These are phyloP conservation scores for Epinephelus cyanopodus DNA, from an alignment of 2,113 vertebrate genomes.

Conservation along the genomic window DNA sequence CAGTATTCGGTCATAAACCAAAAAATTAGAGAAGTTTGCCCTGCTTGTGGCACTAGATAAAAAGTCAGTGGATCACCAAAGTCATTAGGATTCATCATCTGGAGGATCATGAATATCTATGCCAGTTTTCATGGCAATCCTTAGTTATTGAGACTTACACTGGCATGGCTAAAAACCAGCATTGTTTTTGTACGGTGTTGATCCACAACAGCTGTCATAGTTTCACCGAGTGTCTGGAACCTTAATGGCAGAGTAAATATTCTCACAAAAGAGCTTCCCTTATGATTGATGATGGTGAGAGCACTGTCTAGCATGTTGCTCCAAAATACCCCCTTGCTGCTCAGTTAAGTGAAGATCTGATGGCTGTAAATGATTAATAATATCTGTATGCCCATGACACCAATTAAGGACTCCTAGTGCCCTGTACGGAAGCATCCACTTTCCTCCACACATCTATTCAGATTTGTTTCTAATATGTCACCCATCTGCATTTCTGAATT, in stretches of 20 bases:
- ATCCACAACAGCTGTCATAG: too few species aligned
- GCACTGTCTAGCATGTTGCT: too few species aligned
- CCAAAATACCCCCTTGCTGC: not conserved
- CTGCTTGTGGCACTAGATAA: too few species aligned
- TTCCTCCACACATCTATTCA: not conserved
- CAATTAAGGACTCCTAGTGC: not conserved
- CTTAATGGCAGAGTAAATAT: too few species aligned
- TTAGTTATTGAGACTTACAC: not conserved
- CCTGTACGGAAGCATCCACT: not conserved
- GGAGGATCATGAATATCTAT: not conserved
- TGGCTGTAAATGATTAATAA: not conserved
- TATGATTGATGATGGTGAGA: too few species aligned
- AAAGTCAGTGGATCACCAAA: not conserved
- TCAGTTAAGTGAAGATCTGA: not conserved
- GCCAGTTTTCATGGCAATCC: not conserved
- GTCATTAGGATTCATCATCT: not conserved
- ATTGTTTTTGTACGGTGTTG: too few species aligned
- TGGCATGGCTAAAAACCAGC: not conserved
- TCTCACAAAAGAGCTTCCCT: too few species aligned
- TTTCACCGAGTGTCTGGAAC: too few species aligned
- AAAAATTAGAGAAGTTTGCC: too few species aligned
- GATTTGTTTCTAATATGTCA: not conserved
- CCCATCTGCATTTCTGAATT: constrained; percentile 1
- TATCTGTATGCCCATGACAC: not conserved
- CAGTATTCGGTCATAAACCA: too few species aligned